phyloP scores from a whole-genome alignment of 2,113 vertebrate species.

The Ptyas mucosa region DNA sequence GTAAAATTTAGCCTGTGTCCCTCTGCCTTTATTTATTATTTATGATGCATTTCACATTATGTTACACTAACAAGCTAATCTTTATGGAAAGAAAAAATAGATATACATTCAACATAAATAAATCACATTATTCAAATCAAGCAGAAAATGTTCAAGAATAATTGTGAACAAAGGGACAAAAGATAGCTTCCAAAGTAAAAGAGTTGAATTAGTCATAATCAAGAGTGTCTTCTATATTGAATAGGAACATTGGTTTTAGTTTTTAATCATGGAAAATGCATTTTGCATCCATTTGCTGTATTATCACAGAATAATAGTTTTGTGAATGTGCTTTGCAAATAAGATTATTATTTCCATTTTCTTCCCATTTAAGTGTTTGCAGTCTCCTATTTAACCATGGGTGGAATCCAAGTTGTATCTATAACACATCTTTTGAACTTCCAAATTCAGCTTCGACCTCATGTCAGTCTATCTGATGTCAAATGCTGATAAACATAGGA shows the following conservation, averaged over 20 bases:
- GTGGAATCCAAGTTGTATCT: not conserved
- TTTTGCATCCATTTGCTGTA: not conserved
- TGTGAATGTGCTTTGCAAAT: not conserved
- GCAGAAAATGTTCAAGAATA: not conserved
- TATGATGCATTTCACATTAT: not conserved
- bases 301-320: not conserved
- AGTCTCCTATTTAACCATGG: not conserved
- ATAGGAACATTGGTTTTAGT: not conserved
- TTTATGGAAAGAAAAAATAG: not conserved
- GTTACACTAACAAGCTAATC: not conserved
- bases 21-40: not conserved
- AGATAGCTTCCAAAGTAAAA: not conserved
- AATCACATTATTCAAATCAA: not conserved
- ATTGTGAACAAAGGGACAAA: not conserved
- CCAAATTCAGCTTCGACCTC: not conserved
- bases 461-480: not conserved
- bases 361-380: not conserved
- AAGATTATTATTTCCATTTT: not conserved
- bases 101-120: not conserved
- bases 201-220: not conserved
- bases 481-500: not conserved
- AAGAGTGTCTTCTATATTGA: not conserved
- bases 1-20: not conserved
- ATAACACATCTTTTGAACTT: not conserved
- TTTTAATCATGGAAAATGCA: not conserved